These are phyloP conservation scores for Saccostrea echinata DNA, from an alignment of 1,140 invertebrate species.

Conservation along the genomic window DNA sequence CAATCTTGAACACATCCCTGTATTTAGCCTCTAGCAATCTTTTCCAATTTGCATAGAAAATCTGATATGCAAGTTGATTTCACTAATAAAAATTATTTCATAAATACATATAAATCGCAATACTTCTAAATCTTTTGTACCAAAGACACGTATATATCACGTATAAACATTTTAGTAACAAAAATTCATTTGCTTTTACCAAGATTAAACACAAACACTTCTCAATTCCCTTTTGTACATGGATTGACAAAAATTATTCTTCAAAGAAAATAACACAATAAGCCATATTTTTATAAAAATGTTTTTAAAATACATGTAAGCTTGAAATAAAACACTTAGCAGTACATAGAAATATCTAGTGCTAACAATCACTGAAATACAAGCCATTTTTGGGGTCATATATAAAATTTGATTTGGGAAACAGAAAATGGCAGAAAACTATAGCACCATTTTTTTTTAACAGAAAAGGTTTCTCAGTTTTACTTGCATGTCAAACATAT, in stretches of 20 bases:
- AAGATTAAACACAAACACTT: neutral
- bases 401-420: neutral
- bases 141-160: too few species aligned
- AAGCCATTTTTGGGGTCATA: neutral
- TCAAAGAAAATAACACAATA: neutral
- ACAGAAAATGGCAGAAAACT: neutral
- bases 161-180: neutral
- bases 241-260: neutral
- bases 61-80: neutral
- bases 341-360: neutral
- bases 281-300: neutral
- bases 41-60: neutral
- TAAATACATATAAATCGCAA: neutral
- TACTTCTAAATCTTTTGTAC: neutral
- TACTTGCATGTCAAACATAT: neutral
- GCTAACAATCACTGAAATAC: neutral
- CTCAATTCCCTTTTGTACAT: neutral
- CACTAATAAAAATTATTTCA: neutral
- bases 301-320: too few species aligned
- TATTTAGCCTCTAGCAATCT: neutral
- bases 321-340: neutral
- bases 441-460: neutral
- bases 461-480: neutral
- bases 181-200: neutral
- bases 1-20: too few species aligned